Conservation (phyloP, 2,113 vertebrate species). For the Cynopterus brachyotis region DNA sequence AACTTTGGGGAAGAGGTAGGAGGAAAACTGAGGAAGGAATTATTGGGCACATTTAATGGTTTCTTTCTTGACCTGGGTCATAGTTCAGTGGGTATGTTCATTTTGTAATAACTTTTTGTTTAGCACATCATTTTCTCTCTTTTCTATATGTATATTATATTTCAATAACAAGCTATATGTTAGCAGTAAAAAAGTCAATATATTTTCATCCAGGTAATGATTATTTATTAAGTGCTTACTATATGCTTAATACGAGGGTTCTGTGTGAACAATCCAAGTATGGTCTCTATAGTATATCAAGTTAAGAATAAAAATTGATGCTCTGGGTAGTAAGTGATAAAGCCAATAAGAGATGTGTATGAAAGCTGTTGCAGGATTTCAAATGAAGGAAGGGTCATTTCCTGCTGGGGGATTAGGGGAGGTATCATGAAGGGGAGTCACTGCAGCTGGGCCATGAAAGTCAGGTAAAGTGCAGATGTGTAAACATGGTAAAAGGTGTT, state of each 20-base stretch:
- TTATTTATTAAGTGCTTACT: neutral
- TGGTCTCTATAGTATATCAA: neutral
- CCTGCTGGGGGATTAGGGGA: neutral
- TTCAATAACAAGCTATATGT: neutral
- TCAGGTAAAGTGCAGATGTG: neutral
- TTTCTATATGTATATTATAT: neutral
- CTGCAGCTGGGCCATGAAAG: neutral
- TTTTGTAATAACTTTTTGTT: neutral
- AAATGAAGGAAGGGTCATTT: neutral
- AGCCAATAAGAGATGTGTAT: neutral
- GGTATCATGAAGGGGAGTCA: neutral
- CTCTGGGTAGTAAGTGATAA: neutral
- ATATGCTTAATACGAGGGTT: neutral
- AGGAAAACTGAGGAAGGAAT: neutral
- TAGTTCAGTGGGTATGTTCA: neutral
- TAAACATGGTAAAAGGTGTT: neutral
- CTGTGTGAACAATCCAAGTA: neutral
- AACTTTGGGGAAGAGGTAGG: neutral
- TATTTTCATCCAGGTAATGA: neutral
- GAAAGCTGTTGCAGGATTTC: neutral
- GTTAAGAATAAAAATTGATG: neutral
- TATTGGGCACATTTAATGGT: neutral
- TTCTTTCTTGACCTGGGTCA: neutral
- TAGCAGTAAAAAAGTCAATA: neutral
- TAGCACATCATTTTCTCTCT: neutral